Base-by-base conservation (phyloP, 1,140 invertebrate genomes). In the Spodoptera frugiperda region DNA sequence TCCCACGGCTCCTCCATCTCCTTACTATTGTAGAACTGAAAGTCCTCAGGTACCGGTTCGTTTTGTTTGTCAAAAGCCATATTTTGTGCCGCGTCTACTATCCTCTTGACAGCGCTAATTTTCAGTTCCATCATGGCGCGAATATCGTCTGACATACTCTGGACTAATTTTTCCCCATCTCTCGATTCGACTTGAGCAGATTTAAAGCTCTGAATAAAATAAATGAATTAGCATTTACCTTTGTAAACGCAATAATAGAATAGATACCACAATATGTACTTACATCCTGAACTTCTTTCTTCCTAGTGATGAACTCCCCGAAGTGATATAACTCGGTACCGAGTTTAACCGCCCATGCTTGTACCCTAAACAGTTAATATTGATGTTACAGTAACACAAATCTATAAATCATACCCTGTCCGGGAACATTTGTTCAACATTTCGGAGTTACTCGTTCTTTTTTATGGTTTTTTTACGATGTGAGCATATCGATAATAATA, bases 101-200 rank as follows among this genome's bases (percentile, higher is more conserved):
- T 97, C 83, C 97, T 95, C 96, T 96, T 96, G 15, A 98, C 97
- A 12, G 97, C 97, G 78, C 97, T 97, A 75, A 98, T 96, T 94
- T 98, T 98, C 3, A 97, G 95, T 76, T 97, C 96, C 96, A 98
- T 97, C 97, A 98, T 97, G 8, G 95, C 96, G 81, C 96, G 96
- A 73, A 98, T 97, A 80, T 97, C 96, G 78, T 96, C 95, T 12
- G 97, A 96, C 90, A 98, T 98, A 61, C 96, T 96, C 77, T 96
- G 95, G 2, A 97, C 96, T 79, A 98, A 89, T 83, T 95, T 95
- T 79, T 95, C 95, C 8, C 97, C 97, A 92, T 97, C 96, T 83
- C 96, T 95, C 9, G 95, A 92, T 68, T 96, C 95, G 9, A 97
- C 95, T 85, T 96, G 95, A 10, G 96, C 96, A 49, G 96, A 95